These are phyloP conservation scores for Drosophila takahashii DNA, from an alignment of 1,140 invertebrate species.

Conservation along the genomic window DNA sequence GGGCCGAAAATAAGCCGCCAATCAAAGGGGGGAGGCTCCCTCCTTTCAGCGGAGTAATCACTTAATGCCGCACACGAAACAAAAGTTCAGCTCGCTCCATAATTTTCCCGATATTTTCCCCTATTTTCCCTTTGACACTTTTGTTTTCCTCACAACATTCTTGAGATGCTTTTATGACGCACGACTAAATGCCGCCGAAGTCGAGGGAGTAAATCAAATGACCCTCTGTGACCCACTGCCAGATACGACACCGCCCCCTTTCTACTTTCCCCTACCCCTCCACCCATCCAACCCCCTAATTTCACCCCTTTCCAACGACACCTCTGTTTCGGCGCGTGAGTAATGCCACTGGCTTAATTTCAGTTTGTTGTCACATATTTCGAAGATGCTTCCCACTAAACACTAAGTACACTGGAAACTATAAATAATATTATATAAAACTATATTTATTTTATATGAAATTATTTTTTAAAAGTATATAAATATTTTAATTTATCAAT, in stretches of 20 bases:
- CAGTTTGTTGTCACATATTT: slow-evolving; percentile 79
- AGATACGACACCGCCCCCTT: too few relatives aligned
- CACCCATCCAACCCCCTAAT: neutral
- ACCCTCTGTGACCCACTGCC: slow-evolving; percentile 54
- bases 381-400: slow-evolving; percentile 13
- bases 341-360: slow-evolving; percentile 78
- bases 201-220: slow-evolving; percentile 68
- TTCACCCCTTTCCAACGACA: slow-evolving; percentile 19
- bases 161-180: slow-evolving; percentile 81
- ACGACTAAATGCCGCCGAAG: slow-evolving; percentile 35
- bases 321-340: slow-evolving; percentile 58
- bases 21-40: slow-evolving; percentile 51
- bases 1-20: slow-evolving; percentile 66
- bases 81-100: slow-evolving; percentile 16
- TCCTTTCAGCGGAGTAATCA: slow-evolving; percentile 54
- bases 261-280: neutral
- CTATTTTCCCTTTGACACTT: slow-evolving; percentile 24
- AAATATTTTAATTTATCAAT: too few relatives aligned
- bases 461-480: too few relatives aligned
- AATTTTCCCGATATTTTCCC: slow-evolving; percentile 14
- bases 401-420: slow-evolving; percentile 1
- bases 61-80: slow-evolving; percentile 73
- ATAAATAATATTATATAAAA: too few relatives aligned
- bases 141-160: slow-evolving; percentile 81
- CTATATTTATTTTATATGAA: too few relatives aligned